Evolutionary conservation across 2,113 vertebrate species (phyloP).

Genomic region (Cottus gobio): DNA sequence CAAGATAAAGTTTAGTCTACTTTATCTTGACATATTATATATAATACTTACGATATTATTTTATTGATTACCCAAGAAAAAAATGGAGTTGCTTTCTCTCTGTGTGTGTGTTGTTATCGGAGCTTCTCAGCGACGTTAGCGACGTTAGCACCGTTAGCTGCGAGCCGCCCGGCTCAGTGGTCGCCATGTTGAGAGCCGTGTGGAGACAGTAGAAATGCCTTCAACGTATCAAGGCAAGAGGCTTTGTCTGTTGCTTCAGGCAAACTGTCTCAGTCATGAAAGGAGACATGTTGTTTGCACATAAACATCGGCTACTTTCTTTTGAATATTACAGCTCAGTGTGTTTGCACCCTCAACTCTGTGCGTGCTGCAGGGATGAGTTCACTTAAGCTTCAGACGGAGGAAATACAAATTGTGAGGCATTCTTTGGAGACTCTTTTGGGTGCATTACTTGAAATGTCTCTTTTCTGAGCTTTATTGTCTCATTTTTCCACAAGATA

Average conservation of each 20-base stretch:
- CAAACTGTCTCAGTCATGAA: not conserved
- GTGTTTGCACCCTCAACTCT: not conserved
- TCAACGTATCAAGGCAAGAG: not conserved
- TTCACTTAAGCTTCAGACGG: not conserved
- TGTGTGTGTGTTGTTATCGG: not conserved
- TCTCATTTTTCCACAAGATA: not conserved
- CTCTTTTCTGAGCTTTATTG: not conserved
- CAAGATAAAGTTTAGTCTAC: not conserved
- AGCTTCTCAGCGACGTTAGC: not conserved
- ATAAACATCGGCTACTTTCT: not conserved
- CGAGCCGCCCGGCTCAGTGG: not conserved
- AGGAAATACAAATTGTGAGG: not conserved
- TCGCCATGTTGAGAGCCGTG: not conserved
- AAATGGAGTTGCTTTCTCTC: not conserved
- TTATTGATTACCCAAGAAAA: not conserved
- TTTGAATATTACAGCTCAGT: not conserved
- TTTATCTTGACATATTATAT: too few relatives aligned
- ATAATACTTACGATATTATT: too few relatives aligned
- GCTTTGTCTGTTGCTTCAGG: not conserved
- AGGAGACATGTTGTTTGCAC: not conserved
- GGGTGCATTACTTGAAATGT: too few relatives aligned
- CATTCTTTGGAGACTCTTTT: not conserved
- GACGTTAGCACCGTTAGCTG: not conserved
- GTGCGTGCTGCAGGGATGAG: not conserved
- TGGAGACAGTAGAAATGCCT: not conserved